Base-by-base conservation (phyloP, 2,888 invertebrate species). In the Cheilosia urbana region DNA sequence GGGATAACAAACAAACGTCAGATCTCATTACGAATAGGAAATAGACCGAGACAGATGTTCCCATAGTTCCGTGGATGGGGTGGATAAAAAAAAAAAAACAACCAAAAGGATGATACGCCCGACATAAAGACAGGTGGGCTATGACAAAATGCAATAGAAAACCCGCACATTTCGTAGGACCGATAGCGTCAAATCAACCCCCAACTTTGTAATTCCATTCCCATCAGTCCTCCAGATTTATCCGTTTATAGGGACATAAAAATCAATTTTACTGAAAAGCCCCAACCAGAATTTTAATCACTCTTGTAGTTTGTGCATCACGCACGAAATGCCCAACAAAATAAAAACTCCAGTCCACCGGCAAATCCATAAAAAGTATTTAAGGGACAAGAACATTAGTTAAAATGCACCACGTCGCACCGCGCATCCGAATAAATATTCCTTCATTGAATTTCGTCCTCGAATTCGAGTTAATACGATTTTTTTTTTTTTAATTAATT, bases 271-370 rank as follows among this genome's bases (percentile, higher is more conserved):
- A 34, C n/a, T 34, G 17, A 30, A 55, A 34, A 47, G 19, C n/a
- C 6, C 7, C 68, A 37, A 21, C 27, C 21, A 30, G 75, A 60
- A 75, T 75, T 75, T 62, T 21, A 68, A 80, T 62, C 62, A 68
- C 47, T 69, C 15, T 47, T 6, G 13, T 11, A 47, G 24, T 69
- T 45, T 24, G 55, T 73, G 4, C 30, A 73, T 53, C 62, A 71
- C 79, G 72, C 34, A 45, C 58, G 11, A 4, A 27, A 1, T 34
- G 17, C 45, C 5, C 5, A 13, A 63, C 40, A 45, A 37, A n/a
- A 69, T 27, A 5, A 47, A 47, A 63, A 30, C n/a, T n/a, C n/a
- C n/a, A 60, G 73, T 58, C 21, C 17, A 37, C 3, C n/a, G 19
- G 47, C 34, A 68, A 55, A 60, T 53, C 30, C 53, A 42, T 21